Percentiles rank a stretch among this genome's conserved stretches.
phyloP scores from a whole-genome alignment of 2,888 invertebrate species.

The Elmis aenea region DNA sequence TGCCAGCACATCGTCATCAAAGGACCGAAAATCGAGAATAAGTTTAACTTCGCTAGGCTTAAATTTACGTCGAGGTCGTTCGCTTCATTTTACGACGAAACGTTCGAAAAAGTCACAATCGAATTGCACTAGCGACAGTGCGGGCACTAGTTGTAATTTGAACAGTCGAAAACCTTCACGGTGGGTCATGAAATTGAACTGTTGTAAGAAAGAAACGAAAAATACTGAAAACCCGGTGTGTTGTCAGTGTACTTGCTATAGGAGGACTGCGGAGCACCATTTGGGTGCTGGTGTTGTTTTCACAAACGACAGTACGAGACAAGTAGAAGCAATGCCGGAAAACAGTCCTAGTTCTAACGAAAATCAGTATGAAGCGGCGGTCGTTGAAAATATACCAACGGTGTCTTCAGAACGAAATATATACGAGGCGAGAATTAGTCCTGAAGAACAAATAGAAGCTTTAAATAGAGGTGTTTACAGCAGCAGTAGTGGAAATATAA shows the following conservation, averaged over 20 bases:
- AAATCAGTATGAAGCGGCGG: background rate
- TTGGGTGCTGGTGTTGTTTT: slow-evolving; percentile 26
- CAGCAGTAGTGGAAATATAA: slow-evolving; percentile 31
- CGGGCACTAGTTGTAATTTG: slow-evolving; percentile 17
- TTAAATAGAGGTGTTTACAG: slow-evolving; percentile 26
- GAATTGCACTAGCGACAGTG: slow-evolving; percentile 5
- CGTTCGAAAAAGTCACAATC: slow-evolving; percentile 28
- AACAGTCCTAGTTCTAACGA: background rate
- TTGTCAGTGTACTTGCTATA: slow-evolving; percentile 43
- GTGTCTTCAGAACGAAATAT: background rate
- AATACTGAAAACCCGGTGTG: slow-evolving; percentile 27
- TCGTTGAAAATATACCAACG: background rate
- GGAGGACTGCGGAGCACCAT: slow-evolving; percentile 34
- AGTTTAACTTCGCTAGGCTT: slow-evolving; percentile 35
- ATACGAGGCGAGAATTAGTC: background rate
- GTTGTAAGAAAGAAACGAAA: slow-evolving; percentile 39
- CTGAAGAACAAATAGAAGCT: slow-evolving; percentile 14
- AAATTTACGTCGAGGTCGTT: slow-evolving; percentile 38
- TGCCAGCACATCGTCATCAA: slow-evolving; percentile 18
- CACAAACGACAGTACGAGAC: no score
- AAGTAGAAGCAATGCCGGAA: slow-evolving; percentile 2
- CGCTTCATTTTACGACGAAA: slow-evolving; percentile 36
- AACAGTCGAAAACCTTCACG: slow-evolving; percentile 38
- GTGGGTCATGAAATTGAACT: slow-evolving; percentile 43
- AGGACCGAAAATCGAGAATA: slow-evolving; percentile 37